These are phyloP conservation scores for Lepidocyrtoides sp. DNA, from an alignment of 2,888 invertebrate genomes.

Conservation along the genomic window DNA sequence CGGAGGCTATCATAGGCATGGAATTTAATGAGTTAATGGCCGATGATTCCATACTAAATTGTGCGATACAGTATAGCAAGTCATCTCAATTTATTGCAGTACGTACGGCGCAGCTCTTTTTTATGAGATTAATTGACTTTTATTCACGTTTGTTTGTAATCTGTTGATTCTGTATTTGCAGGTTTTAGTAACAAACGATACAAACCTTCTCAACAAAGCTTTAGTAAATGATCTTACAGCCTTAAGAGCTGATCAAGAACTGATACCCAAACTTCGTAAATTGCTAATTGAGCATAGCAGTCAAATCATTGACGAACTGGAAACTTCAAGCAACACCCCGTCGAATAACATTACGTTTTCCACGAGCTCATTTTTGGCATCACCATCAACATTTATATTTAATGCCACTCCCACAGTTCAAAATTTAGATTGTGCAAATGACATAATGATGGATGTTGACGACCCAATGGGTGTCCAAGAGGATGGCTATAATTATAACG, in stretches of 20 bases:
- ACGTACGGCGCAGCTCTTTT: background rate
- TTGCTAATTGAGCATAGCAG: background rate
- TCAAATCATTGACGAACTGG: background rate
- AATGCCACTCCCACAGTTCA: background rate
- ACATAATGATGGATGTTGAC: constrained; percentile 58
- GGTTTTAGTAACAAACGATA: constrained; percentile 84
- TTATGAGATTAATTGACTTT: background rate
- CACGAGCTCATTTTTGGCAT: background rate
- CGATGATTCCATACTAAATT: constrained; percentile 85
- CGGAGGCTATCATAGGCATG: constrained; percentile 81
- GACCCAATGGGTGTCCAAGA: constrained; percentile 63
- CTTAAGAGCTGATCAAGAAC: constrained; percentile 37
- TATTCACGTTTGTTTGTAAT: background rate
- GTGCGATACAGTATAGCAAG: constrained; percentile 80
- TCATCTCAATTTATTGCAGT: constrained; percentile 37
- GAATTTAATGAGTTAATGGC: constrained; percentile 81
- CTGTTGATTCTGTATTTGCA: constrained; percentile 57
- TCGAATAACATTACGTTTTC: no score
- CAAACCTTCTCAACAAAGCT: constrained; percentile 83
- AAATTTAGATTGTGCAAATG: background rate
- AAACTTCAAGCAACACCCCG: background rate
- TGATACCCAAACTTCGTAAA: constrained; percentile 17
- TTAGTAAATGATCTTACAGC: constrained; percentile 76
- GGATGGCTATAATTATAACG: background rate
- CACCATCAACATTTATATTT: background rate